These are phyloP conservation scores for Acronicta leporina DNA, from an alignment of 2,888 invertebrate species.

Conservation along the genomic window DNA sequence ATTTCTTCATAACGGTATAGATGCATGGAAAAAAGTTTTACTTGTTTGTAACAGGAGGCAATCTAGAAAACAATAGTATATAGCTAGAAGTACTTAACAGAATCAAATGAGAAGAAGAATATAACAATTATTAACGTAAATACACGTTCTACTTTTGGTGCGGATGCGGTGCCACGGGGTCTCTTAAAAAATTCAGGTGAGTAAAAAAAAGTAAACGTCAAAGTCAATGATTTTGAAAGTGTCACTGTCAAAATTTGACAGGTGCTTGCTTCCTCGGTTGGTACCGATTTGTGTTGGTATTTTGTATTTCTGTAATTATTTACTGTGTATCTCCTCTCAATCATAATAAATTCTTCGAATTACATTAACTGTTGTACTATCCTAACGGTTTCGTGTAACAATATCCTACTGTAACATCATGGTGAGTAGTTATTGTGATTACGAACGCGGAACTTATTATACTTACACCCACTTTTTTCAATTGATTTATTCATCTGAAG, in stretches of 20 bases:
- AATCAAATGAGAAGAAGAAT: neutral
- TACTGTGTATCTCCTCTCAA: conserved; percentile 19
- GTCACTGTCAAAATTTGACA: no score
- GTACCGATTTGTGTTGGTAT: conserved; percentile 18
- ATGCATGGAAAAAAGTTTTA: conserved; percentile 23
- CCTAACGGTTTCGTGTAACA: conserved; percentile 17
- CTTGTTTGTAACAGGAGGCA: neutral
- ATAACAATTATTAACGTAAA: neutral
- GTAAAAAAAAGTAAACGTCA: neutral
- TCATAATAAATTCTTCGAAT: conserved; percentile 18
- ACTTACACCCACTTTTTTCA: conserved; percentile 44
- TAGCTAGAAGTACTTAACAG: neutral
- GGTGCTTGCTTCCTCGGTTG: no score
- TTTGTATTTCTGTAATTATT: conserved; percentile 18
- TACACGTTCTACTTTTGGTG: no score
- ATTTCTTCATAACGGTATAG: conserved; percentile 46
- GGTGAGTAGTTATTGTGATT: conserved; percentile 36
- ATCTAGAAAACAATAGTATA: neutral
- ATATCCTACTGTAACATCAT: conserved; percentile 43
- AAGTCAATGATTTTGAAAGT: neutral
- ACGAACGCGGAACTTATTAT: conserved; percentile 32
- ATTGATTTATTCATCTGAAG: conserved; percentile 10
- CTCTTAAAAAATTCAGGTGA: no score
- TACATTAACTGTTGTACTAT: conserved; percentile 23
- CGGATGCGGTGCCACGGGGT: no score